Percentiles rank a stretch among this genome's conserved stretches.
Evolutionary conservation across 1,140 invertebrate species (phyloP).

Genomic region (Ptiloglossa arizonensis): DNA sequence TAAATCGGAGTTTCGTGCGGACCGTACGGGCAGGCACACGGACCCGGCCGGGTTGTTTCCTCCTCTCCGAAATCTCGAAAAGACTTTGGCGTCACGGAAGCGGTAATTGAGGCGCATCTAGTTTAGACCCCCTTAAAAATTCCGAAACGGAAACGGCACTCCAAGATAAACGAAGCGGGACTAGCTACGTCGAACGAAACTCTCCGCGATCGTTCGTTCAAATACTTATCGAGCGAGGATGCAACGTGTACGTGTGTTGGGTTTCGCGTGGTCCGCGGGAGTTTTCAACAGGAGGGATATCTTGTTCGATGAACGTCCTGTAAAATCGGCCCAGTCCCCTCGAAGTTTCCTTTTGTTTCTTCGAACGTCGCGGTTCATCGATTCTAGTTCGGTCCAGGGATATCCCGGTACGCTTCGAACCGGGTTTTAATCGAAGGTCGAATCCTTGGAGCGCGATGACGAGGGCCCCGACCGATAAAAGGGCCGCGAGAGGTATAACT

Average conservation of each 20-base stretch:
- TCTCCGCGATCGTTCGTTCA: conserved; percentile 13
- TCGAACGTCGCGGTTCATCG: conserved; percentile 10
- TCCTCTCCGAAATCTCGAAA: background rate
- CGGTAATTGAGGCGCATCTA: background rate
- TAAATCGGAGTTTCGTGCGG: conserved; percentile 43
- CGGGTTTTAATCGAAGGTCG: conserved; percentile 65
- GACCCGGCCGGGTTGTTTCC: background rate
- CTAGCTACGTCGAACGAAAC: too few relatives aligned
- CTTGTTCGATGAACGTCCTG: too few relatives aligned
- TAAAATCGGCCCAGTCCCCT: conserved; percentile 1
- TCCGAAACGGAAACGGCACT: background rate
- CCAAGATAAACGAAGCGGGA: background rate
- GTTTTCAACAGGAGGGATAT: background rate
- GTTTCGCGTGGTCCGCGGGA: too few relatives aligned
- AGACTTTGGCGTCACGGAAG: background rate
- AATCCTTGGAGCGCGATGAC: conserved; percentile 37
- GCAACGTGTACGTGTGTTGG: too few relatives aligned
- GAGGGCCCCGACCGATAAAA: background rate
- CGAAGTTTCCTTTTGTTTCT: conserved; percentile 22
- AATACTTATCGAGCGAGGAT: background rate
- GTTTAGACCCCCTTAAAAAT: background rate
- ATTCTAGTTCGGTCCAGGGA: background rate
- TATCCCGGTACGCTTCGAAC: conserved; percentile 23
- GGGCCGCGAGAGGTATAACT: conserved; percentile 16
- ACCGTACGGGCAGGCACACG: too few relatives aligned